A percentile compares a stretch with the other conserved stretches of the same genome.
These are phyloP conservation scores for Tachysurus vachellii DNA, from an alignment of 2,113 vertebrate species.

Conservation along the genomic window DNA sequence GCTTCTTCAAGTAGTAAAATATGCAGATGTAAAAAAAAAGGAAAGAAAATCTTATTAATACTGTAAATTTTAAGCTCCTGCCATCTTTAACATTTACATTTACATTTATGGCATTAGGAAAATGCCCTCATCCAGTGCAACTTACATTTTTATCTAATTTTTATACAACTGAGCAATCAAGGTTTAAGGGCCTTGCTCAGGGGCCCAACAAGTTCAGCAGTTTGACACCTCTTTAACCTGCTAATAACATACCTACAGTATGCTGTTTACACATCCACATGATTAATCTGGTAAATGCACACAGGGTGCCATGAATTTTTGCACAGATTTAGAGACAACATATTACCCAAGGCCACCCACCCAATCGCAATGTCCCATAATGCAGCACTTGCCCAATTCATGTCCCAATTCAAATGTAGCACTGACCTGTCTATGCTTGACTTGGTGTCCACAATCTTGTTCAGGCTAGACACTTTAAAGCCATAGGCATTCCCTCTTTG, in stretches of 20 bases:
- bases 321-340: not conserved
- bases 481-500: slow-evolving; percentile 96
- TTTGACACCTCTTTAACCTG: not conserved
- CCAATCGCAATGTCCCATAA: not conserved
- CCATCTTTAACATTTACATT: no score
- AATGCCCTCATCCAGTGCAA: no score
- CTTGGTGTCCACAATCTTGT: slow-evolving; percentile 98
- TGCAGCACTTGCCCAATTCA: not conserved
- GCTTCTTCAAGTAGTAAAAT: not conserved
- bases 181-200: no score
- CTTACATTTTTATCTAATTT: no score
- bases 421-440: slow-evolving; percentile 99
- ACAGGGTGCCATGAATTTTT: not conserved
- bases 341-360: no score
- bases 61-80: not conserved
- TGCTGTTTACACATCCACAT: not conserved
- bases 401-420: not conserved
- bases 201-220: no score
- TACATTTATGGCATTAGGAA: no score
- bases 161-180: no score
- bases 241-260: not conserved
- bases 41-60: not conserved
- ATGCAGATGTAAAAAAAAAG: not conserved
- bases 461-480: slow-evolving; percentile 96
- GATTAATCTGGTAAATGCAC: not conserved